Percentiles rank a stretch among this genome's conserved stretches.
Conservation (phyloP, 2,888 invertebrate species). For the Laothoe populi region DNA sequence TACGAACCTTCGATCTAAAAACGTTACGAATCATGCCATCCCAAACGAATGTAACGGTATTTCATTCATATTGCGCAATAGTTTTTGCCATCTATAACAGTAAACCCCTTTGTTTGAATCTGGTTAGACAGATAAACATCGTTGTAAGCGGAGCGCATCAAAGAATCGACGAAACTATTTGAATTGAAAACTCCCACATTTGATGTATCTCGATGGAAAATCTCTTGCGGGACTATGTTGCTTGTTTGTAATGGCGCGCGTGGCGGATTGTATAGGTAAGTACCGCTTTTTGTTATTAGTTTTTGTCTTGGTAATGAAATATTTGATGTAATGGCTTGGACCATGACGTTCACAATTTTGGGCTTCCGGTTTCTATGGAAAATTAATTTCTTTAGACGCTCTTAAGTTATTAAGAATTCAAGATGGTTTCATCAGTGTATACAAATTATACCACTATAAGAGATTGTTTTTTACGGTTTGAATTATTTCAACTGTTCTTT, state of each 20-base stretch:
- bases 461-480: no score
- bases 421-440: no score
- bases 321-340: background rate
- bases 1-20: background rate
- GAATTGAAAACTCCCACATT: conserved; percentile 22
- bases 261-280: background rate
- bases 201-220: conserved; percentile 7
- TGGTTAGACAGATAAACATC: conserved; percentile 28
- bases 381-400: no score
- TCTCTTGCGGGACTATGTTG: background rate
- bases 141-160: conserved; percentile 28
- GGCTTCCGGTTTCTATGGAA: no score
- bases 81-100: conserved; percentile 57
- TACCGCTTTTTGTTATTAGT: background rate
- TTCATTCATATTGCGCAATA: conserved; percentile 58
- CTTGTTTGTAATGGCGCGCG: background rate
- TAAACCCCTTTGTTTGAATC: conserved; percentile 27
- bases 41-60: conserved; percentile 49
- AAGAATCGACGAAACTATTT: conserved; percentile 21
- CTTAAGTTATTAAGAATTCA: no score
- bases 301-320: background rate
- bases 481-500: no score
- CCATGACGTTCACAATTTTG: no score
- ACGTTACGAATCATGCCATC: background rate
- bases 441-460: no score